phyloP scores from a whole-genome alignment of 1,140 invertebrate species.

The Drosophila pseudoobscura region DNA sequence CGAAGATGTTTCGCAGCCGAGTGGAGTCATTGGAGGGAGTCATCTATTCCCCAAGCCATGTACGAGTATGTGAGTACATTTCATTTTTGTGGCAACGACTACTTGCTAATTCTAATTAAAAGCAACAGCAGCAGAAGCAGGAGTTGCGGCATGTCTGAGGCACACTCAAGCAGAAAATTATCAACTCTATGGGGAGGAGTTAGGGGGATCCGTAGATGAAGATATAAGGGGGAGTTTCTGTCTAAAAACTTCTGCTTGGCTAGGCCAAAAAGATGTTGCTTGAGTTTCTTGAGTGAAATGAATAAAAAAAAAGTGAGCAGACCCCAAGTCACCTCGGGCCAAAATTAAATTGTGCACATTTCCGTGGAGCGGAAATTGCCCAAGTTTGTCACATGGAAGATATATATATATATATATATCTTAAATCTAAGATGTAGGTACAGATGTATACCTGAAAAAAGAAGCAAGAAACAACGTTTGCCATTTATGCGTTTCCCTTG shows the following conservation, averaged over 20 bases:
- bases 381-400: conserved; percentile 68
- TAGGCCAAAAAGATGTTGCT: conserved; percentile 43
- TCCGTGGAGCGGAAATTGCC: conserved; percentile 75
- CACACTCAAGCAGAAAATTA: conserved; percentile 73
- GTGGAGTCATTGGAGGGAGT: conserved; percentile 14
- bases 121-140: conserved; percentile 43
- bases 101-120: conserved; percentile 78
- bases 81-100: conserved; percentile 48
- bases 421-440: neutral
- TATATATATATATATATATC: conserved; percentile 16
- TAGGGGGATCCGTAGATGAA: conserved; percentile 29
- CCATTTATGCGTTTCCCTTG: conserved; percentile 13
- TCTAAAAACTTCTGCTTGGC: conserved; percentile 55
- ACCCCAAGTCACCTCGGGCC: conserved; percentile 1
- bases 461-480: conserved; percentile 35
- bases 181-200: conserved; percentile 53
- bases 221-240: conserved; percentile 38
- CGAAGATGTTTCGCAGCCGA: conserved; percentile 4
- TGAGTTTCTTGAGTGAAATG: conserved; percentile 27
- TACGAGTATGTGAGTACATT: conserved; percentile 43
- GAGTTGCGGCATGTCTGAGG: conserved; percentile 12
- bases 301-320: conserved; percentile 26
- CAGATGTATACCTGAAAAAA: conserved; percentile 41
- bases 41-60: conserved; percentile 15
- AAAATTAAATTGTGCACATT: conserved; percentile 77